phyloP scores from a whole-genome alignment of 2,888 invertebrate species.

The Ditula angustiorana region DNA sequence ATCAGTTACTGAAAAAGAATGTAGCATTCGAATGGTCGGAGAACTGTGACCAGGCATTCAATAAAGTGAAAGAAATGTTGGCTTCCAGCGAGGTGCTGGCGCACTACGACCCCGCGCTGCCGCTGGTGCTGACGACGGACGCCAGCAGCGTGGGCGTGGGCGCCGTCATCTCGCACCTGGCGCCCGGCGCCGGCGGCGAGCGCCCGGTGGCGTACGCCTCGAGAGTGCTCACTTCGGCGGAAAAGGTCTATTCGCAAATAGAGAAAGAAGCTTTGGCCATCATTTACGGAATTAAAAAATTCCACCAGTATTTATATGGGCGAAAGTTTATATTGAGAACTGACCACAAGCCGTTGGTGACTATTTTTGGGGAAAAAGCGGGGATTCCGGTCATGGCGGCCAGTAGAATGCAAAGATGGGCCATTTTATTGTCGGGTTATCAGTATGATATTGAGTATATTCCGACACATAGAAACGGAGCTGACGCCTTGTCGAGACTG shows the following conservation, averaged over 20 bases:
- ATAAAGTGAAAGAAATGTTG: neutral
- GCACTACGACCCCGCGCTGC: conserved; percentile 6
- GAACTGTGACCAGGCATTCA: neutral
- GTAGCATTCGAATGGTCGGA: neutral
- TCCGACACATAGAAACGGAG: neutral
- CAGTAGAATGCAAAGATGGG: too few relatives aligned
- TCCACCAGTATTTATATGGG: too few relatives aligned
- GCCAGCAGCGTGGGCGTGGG: too few relatives aligned
- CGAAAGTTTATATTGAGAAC: neutral
- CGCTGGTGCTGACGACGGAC: conserved; percentile 10
- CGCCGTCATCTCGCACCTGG: too few relatives aligned
- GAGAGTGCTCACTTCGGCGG: conserved; percentile 16
- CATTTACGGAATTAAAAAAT: neutral
- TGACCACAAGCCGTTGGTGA: neutral
- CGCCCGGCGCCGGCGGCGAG: too few relatives aligned
- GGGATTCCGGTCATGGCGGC: neutral
- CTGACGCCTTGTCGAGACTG: neutral
- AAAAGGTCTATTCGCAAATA: conserved; percentile 22
- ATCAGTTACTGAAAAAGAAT: neutral
- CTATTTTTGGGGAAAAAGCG: neutral
- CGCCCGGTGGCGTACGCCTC: too few relatives aligned
- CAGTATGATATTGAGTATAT: conserved; percentile 6
- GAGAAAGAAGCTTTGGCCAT: conserved; percentile 21
- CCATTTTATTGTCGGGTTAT: neutral
- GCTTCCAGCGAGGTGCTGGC: neutral